A percentile compares a stretch with the other conserved stretches of the same genome.
These are phyloP conservation scores for Caenorhabditis sp. DNA, from an alignment of 2,888 invertebrate genomes.

Conservation along the genomic window DNA sequence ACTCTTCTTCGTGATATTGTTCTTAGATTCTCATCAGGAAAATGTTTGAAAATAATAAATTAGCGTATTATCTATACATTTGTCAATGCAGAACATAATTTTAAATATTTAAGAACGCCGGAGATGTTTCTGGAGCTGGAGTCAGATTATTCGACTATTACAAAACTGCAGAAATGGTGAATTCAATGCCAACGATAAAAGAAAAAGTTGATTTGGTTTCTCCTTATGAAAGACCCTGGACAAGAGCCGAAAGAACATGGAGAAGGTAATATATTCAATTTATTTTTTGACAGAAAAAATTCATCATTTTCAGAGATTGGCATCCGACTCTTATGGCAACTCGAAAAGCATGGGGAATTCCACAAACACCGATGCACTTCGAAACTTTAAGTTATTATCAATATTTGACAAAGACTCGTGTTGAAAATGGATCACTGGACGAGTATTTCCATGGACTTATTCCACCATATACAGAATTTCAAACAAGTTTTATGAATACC, in stretches of 20 bases:
- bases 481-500: constrained; percentile 11
- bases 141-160: constrained; percentile 67
- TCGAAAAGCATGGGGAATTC: constrained; percentile 65
- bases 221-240: constrained; percentile 69
- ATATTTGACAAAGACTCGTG: constrained; percentile 66
- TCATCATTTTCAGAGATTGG: constrained; percentile 50
- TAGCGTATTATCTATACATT: too few relatives aligned
- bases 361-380: constrained; percentile 61
- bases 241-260: constrained; percentile 62
- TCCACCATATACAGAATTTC: constrained; percentile 47
- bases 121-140: constrained; percentile 56
- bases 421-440: constrained; percentile 47
- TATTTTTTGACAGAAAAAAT: constrained; percentile 2
- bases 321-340: constrained; percentile 59
- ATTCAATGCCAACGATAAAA: constrained; percentile 55
- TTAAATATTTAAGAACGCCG: constrained; percentile 45
- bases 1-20: too few relatives aligned
- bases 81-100: too few relatives aligned
- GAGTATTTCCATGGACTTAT: constrained; percentile 51
- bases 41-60: too few relatives aligned
- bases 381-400: constrained; percentile 62
- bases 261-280: constrained; percentile 60
- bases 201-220: constrained; percentile 68
- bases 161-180: constrained; percentile 63
- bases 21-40: too few relatives aligned